These are phyloP conservation scores for Panurus biarmicus DNA, from an alignment of 2,113 vertebrate species.

Conservation along the genomic window DNA sequence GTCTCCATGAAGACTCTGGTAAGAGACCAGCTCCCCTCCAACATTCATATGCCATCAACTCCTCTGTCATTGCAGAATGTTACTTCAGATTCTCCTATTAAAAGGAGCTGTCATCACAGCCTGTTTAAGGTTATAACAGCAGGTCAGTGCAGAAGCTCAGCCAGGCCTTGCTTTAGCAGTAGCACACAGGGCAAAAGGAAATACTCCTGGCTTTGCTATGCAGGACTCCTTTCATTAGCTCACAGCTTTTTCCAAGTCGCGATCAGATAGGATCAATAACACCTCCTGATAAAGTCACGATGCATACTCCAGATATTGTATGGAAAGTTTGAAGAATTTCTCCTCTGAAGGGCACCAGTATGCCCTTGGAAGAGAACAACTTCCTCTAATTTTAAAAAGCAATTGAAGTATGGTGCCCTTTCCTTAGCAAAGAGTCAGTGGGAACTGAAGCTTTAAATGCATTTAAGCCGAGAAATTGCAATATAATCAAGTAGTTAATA, in stretches of 20 bases:
- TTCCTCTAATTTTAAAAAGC: neutral
- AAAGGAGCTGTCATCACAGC: conserved; percentile 18
- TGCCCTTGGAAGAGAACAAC: neutral
- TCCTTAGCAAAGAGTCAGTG: neutral
- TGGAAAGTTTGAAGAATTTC: conserved; percentile 17
- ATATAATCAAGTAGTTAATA: neutral
- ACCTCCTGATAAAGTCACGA: neutral
- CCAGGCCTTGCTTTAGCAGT: neutral
- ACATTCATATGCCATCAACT: neutral
- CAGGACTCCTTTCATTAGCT: neutral
- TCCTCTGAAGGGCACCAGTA: neutral
- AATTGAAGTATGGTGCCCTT: neutral
- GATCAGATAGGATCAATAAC: neutral
- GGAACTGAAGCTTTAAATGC: neutral
- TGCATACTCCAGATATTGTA: neutral
- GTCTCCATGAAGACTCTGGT: neutral
- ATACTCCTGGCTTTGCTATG: neutral
- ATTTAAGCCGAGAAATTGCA: neutral
- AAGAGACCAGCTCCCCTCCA: neutral
- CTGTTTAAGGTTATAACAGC: neutral
- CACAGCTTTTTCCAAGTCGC: neutral
- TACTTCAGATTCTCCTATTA: neutral
- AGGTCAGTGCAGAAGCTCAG: neutral
- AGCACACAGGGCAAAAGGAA: neutral
- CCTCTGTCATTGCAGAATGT: neutral